Evolutionary conservation across 2,888 invertebrate species (phyloP).

Genomic region (Alcis repandata): DNA sequence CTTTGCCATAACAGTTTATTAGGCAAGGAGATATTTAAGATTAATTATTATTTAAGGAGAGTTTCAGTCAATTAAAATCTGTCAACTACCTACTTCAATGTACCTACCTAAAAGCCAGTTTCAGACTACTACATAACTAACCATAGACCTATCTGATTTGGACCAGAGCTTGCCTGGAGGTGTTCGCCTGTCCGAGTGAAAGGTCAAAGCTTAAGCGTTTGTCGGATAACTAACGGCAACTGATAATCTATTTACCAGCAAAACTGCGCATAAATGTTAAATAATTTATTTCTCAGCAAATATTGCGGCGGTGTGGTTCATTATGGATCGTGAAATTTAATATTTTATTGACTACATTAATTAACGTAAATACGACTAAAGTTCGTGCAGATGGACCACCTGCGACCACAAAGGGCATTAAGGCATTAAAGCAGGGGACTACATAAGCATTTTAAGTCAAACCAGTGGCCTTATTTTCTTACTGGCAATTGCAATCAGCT

Average conservation of each 20-base stretch:
- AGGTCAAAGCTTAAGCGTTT: slow-evolving; percentile 45
- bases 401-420: too few relatives aligned
- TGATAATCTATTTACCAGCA: slow-evolving; percentile 40
- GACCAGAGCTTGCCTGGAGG: slow-evolving; percentile 33
- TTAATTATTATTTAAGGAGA: too few relatives aligned
- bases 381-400: too few relatives aligned
- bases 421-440: too few relatives aligned
- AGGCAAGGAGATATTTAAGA: too few relatives aligned
- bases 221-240: slow-evolving; percentile 31
- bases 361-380: too few relatives aligned
- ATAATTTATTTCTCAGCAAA: slow-evolving; percentile 27
- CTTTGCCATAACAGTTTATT: too few relatives aligned
- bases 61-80: too few relatives aligned
- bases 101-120: slow-evolving; percentile 2
- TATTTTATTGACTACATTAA: not conserved
- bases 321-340: slow-evolving; percentile 14
- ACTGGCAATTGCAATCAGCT: too few relatives aligned
- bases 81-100: too few relatives aligned
- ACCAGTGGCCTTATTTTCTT: too few relatives aligned
- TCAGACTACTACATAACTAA: slow-evolving; percentile 7
- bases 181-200: slow-evolving; percentile 40
- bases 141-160: slow-evolving; percentile 24
- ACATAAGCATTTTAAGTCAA: too few relatives aligned
- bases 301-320: slow-evolving; percentile 14
- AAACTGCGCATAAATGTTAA: slow-evolving; percentile 30